phyloP scores from a whole-genome alignment of 2,113 vertebrate species.

The Pongo pygmaeus region DNA sequence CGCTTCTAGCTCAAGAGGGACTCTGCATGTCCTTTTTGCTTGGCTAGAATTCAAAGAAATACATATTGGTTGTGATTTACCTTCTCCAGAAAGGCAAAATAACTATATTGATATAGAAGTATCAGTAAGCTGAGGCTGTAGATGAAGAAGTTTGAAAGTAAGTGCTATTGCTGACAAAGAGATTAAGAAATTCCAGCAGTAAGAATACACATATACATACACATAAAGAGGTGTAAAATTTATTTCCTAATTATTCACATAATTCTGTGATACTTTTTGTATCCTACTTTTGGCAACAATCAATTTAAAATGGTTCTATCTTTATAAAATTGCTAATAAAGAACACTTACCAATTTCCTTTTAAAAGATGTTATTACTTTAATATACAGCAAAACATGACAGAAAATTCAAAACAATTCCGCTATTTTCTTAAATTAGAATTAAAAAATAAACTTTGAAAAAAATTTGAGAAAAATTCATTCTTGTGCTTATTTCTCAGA shows the following conservation, averaged over 20 bases:
- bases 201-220: background rate
- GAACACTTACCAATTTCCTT: background rate
- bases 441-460: background rate
- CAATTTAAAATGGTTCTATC: background rate
- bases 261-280: background rate
- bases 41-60: background rate
- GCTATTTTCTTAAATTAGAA: background rate
- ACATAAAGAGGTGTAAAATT: background rate
- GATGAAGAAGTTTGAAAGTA: background rate
- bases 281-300: background rate
- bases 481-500: background rate
- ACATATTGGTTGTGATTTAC: background rate
- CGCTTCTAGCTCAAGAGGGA: background rate
- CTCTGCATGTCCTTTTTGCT: background rate
- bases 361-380: background rate
- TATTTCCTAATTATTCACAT: background rate
- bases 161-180: background rate
- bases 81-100: background rate
- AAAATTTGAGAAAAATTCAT: background rate
- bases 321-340: background rate
- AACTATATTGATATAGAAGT: background rate
- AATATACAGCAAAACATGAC: background rate
- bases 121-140: background rate
- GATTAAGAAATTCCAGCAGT: background rate
- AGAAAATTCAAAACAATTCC: background rate